Conservation (phyloP, 2,797 vertebrate genomes). For the Urocyon cinereoargenteus region DNA sequence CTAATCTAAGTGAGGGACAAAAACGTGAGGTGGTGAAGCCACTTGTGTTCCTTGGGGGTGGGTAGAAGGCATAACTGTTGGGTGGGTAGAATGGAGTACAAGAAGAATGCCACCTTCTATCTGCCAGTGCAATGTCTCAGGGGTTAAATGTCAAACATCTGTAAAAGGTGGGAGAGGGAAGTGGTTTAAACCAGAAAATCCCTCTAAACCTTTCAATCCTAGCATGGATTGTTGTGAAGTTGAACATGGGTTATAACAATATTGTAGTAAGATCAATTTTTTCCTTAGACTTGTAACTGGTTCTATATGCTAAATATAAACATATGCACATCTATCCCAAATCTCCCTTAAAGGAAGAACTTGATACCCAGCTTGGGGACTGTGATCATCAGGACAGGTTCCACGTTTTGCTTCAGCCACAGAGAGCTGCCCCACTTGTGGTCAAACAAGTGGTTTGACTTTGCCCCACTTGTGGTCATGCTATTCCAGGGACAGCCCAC, state of each 20-base stretch:
- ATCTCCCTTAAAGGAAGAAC: neutral
- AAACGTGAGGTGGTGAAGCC: neutral
- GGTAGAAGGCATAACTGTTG: neutral
- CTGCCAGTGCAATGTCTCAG: neutral
- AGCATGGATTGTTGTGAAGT: neutral
- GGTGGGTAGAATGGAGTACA: neutral
- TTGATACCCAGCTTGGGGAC: neutral
- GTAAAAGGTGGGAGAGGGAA: neutral
- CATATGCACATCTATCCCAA: fast-evolving
- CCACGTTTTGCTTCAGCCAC: neutral
- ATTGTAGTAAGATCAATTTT: neutral
- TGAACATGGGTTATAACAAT: neutral
- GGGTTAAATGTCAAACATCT: neutral
- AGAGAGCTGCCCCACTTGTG: neutral
- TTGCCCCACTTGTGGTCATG: neutral
- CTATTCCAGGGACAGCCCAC: neutral
- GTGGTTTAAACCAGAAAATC: neutral
- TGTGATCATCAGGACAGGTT: neutral
- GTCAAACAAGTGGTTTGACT: too few relatives aligned
- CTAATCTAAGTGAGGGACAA: neutral
- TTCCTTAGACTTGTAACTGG: neutral
- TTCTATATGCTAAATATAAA: neutral
- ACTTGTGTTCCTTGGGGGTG: neutral
- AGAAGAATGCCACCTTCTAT: neutral
- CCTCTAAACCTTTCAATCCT: neutral